Evolutionary conservation across 2,888 invertebrate species (phyloP), one percentile per base, ranked within the genome.

Genomic region (Eulithis prunata): DNA sequence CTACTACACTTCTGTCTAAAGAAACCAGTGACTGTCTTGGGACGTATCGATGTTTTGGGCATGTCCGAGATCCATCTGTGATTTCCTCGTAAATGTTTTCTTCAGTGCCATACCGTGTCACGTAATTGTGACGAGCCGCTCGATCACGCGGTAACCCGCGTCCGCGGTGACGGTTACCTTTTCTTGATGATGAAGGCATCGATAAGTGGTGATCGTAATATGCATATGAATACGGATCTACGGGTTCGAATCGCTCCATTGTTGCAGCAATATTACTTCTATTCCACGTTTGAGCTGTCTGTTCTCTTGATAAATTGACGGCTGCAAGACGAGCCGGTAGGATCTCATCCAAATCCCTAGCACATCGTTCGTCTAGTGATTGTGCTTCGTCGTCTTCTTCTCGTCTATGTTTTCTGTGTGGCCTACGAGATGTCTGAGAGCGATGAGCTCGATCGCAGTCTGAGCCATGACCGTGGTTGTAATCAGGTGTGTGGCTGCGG

Each of bases 51-150:
- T 93, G 93, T 78, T 93, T 93, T 2, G 92, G 93, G 76, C 92
- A 93, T 36, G 91, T 90, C 72, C 92, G 87, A 8, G 92, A 90
- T 36, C 95, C 95, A 77, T 96, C 96, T 46, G 95, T 95, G 73
- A 96, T 96, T 91, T 96, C 96, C 85, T 96, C 96, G 84, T 96
- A 96, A 82, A 96, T 96, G 78, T 96, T 96, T 88, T 97, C 97
- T 85, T 97, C 97, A 49, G 97, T 97, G 51, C 97, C 97, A 78
- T 97, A 97, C 66, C 96, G 94, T 3, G 96, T 96, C 57, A 96
- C 95, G 78, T 96, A 96, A 67, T 96, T 96, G 81, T 96, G 96
- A 49, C 95, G 90, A 71, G 93, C 92, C 28, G 90, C 78, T 57
- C 92, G 87, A 68, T 91, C 93, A 70, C 90, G 86, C 4, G 91